Percentiles rank a stretch among this genome's conserved stretches.
Conservation (phyloP, 2,113 vertebrate genomes). For the Oncorhynchus gorbuscha region DNA sequence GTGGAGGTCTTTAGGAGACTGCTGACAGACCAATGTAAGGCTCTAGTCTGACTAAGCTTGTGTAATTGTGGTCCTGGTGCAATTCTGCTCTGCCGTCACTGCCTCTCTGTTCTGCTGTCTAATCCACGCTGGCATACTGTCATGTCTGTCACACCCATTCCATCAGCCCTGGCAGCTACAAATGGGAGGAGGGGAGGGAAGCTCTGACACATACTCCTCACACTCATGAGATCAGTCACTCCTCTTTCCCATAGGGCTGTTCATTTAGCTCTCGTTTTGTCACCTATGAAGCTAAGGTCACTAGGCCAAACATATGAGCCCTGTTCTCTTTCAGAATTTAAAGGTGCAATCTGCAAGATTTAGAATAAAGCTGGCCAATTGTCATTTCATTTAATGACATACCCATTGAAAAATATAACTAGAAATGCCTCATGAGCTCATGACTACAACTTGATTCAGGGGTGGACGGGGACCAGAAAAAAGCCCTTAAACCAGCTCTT, state of each 20-base stretch:
- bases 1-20: conserved; percentile 88
- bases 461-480: too few relatives aligned
- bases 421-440: too few relatives aligned
- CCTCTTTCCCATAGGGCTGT: neutral
- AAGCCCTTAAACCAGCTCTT: too few relatives aligned
- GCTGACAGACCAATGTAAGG: conserved; percentile 92
- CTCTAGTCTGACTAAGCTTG: conserved; percentile 21
- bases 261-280: neutral
- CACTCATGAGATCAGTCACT: neutral
- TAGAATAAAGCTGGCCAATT: too few relatives aligned
- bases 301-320: neutral
- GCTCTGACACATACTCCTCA: neutral
- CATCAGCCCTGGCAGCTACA: conserved; percentile 13
- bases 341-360: neutral
- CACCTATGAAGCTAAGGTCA: neutral
- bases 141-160: conserved; percentile 27
- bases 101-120: conserved; percentile 25
- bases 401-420: too few relatives aligned
- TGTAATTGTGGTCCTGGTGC: neutral
- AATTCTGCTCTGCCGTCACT: neutral
- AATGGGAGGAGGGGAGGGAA: neutral
- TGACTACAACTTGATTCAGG: too few relatives aligned
- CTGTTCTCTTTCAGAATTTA: neutral
- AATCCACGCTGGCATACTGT: conserved; percentile 38
- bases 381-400: too few relatives aligned